A percentile compares a stretch with the other conserved stretches of the same genome.
phyloP scores from a whole-genome alignment of 2,797 vertebrate genomes.

The Phataginus tricuspis region DNA sequence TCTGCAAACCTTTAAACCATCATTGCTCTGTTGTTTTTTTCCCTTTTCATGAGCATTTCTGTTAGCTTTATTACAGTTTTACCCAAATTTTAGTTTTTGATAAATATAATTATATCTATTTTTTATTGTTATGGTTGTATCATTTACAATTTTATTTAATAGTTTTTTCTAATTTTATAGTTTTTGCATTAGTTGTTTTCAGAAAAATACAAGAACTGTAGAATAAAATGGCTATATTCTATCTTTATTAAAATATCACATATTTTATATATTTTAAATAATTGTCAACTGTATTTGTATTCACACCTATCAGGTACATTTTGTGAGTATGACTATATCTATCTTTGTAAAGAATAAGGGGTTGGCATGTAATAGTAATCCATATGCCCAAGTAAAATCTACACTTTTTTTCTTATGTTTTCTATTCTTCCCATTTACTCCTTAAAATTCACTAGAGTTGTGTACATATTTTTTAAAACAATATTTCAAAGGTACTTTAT shows the following conservation, averaged over 20 bases:
- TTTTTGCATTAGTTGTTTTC: neutral
- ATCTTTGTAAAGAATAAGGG: neutral
- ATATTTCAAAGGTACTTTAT: neutral
- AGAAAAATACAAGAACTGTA: neutral
- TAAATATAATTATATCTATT: neutral
- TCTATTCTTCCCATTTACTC: neutral
- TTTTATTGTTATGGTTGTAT: neutral
- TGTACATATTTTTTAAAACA: neutral
- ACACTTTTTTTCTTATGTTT: neutral
- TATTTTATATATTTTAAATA: neutral
- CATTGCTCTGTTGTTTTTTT: neutral
- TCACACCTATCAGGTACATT: neutral
- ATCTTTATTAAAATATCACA: neutral
- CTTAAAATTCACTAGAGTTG: neutral
- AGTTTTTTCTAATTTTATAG: neutral
- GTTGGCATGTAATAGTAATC: neutral
- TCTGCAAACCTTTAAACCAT: neutral
- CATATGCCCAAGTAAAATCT: neutral
- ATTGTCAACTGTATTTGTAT: neutral
- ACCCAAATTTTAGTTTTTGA: neutral
- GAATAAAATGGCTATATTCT: neutral
- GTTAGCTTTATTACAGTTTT: neutral
- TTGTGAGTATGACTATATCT: neutral
- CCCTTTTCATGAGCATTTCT: neutral
- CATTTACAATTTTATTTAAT: neutral